phyloP scores from a whole-genome alignment of 1,140 invertebrate species.

The Euura saliciscinereae region DNA sequence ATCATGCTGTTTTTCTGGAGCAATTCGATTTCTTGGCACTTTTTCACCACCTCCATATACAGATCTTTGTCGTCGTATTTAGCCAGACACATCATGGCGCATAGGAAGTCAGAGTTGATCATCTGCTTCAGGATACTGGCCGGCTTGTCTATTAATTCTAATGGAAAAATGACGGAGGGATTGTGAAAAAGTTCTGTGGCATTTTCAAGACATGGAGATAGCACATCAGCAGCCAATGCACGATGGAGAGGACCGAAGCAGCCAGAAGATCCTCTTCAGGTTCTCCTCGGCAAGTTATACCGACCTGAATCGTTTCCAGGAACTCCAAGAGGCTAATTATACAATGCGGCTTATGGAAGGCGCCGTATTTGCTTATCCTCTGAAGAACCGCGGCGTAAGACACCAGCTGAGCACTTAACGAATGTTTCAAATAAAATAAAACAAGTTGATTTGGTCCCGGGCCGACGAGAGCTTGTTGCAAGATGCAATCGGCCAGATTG shows the following conservation, averaged over 20 bases:
- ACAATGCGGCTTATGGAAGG: constrained; percentile 88
- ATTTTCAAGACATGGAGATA: constrained; percentile 68
- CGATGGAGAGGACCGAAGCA: constrained; percentile 75
- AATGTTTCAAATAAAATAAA: constrained; percentile 91
- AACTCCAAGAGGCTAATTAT: constrained; percentile 86
- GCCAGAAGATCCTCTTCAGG: constrained; percentile 81
- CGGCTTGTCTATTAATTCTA: constrained; percentile 73
- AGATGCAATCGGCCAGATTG: constrained; percentile 89
- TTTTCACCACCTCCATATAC: constrained; percentile 72
- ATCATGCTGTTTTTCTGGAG: constrained; percentile 65
- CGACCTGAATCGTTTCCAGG: constrained; percentile 78
- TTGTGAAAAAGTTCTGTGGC: constrained; percentile 58
- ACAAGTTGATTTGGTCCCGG: constrained; percentile 89
- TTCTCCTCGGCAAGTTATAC: constrained; percentile 74
- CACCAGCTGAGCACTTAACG: constrained; percentile 84
- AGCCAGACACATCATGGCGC: constrained; percentile 83
- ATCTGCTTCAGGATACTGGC: constrained; percentile 73
- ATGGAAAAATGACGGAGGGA: constrained; percentile 58
- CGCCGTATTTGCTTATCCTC: constrained; percentile 88
- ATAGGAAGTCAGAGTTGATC: constrained; percentile 75
- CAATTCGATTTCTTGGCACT: constrained; percentile 74
- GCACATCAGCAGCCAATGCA: constrained; percentile 83
- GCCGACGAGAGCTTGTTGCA: constrained; percentile 91
- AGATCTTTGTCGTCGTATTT: constrained; percentile 75
- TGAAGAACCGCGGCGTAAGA: constrained; percentile 88